Conservation (phyloP, 1,140 invertebrate genomes). For the Aphaenogaster rudis region DNA sequence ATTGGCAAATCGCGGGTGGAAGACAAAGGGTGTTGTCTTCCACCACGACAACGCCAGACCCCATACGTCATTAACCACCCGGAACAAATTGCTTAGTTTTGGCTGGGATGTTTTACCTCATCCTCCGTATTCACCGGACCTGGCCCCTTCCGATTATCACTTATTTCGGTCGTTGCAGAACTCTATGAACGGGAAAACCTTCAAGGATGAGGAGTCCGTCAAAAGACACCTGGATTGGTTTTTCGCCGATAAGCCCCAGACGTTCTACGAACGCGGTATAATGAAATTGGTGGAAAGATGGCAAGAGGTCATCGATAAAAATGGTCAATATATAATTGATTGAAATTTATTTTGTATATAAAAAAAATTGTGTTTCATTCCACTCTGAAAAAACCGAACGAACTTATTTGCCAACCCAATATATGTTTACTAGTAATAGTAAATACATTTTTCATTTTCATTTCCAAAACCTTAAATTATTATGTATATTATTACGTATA, state of each 20-base stretch:
- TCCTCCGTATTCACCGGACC: constrained; percentile 13
- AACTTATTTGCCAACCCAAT: constrained; percentile 4
- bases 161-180: background rate
- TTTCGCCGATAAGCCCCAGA: background rate
- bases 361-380: background rate
- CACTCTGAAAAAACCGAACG: background rate
- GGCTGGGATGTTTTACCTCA: constrained; percentile 30
- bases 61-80: background rate
- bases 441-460: too few relatives aligned
- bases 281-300: background rate
- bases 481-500: too few relatives aligned
- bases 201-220: background rate
- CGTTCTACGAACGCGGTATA: constrained; percentile 1
- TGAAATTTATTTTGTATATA: background rate
- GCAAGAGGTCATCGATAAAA: constrained; percentile 3
- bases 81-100: constrained; percentile 2
- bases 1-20: constrained; percentile 7
- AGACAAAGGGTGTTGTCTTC: background rate
- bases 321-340: background rate
- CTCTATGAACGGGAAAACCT: background rate
- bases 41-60: constrained; percentile 11
- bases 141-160: background rate
- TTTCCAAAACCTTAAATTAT: too few relatives aligned
- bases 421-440: too few relatives aligned
- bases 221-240: constrained; percentile 9